phyloP scores from a whole-genome alignment of 2,888 invertebrate species.

The Bembecia ichneumoniformis region DNA sequence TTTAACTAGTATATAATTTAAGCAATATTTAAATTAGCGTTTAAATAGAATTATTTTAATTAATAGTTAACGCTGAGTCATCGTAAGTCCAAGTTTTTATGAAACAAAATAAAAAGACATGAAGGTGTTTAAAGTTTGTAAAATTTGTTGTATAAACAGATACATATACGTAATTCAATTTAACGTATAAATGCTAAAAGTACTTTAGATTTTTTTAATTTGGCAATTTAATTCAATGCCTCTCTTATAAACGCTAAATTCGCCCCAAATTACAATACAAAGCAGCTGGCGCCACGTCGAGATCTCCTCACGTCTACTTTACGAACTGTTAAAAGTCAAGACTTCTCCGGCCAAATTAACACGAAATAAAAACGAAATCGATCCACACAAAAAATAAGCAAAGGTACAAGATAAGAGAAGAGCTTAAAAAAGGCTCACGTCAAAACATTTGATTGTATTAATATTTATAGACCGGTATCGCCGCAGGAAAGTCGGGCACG shows the following conservation, averaged over 20 bases:
- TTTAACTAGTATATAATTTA: no score
- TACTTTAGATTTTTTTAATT: neutral
- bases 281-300: constrained; percentile 52
- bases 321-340: constrained; percentile 72
- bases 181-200: neutral
- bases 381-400: constrained; percentile 62
- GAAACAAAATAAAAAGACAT: no score
- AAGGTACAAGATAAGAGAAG: constrained; percentile 68
- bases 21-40: no score
- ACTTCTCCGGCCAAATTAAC: constrained; percentile 72
- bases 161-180: no score
- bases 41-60: no score
- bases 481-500: constrained; percentile 60
- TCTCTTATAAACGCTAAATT: constrained; percentile 9
- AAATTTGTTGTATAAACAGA: no score
- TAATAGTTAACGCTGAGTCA: no score
- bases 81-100: no score
- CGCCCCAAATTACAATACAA: constrained; percentile 21
- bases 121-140: no score
- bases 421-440: constrained; percentile 70
- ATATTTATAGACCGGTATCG: constrained; percentile 67
- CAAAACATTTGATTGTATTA: constrained; percentile 74
- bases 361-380: constrained; percentile 70
- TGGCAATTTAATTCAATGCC: constrained; percentile 17
- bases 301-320: constrained; percentile 49